Conservation (phyloP, 1,140 invertebrate species). For the Pseudobourletiella spinata region DNA sequence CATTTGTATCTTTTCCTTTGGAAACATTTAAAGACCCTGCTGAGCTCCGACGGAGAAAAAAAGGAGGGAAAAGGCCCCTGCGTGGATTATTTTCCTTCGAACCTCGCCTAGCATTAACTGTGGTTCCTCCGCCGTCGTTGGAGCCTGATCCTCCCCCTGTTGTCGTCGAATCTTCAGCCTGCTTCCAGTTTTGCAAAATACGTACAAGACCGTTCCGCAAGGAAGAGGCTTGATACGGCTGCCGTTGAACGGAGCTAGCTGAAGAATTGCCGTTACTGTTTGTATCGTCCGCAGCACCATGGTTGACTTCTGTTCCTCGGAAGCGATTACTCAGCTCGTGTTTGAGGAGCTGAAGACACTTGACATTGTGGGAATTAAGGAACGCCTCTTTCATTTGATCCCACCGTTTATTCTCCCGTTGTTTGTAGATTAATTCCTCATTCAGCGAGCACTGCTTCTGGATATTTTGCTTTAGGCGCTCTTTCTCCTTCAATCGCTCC, state of each 20-base stretch:
- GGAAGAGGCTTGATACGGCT: constrained; percentile 43
- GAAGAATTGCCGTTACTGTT: neutral
- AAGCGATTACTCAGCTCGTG: constrained; percentile 54
- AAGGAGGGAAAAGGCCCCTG: constrained; percentile 29
- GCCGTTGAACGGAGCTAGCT: neutral
- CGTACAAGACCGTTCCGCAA: constrained; percentile 56
- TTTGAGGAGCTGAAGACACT: constrained; percentile 72
- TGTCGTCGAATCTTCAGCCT: constrained; percentile 16
- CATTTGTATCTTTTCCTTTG: constrained; percentile 4
- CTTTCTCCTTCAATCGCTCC: constrained; percentile 70
- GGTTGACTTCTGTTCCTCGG: constrained; percentile 40
- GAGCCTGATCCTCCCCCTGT: neutral
- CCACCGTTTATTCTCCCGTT: constrained; percentile 37
- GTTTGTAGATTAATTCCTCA: constrained; percentile 70
- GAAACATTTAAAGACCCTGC: constrained; percentile 27
- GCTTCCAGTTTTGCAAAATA: constrained; percentile 64
- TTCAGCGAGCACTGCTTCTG: constrained; percentile 80
- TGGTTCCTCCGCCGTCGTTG: neutral
- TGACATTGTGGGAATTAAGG: constrained; percentile 60
- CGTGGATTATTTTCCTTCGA: constrained; percentile 30
- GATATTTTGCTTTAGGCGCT: constrained; percentile 70
- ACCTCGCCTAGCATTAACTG: constrained; percentile 18
- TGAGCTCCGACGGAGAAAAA: constrained; percentile 32
- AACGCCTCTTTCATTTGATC: constrained; percentile 63
- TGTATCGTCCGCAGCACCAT: neutral